These are phyloP conservation scores for Zoroaster sp. DNA, from an alignment of 53 echinoderm and acorn worm genomes.

Conservation along the genomic window DNA sequence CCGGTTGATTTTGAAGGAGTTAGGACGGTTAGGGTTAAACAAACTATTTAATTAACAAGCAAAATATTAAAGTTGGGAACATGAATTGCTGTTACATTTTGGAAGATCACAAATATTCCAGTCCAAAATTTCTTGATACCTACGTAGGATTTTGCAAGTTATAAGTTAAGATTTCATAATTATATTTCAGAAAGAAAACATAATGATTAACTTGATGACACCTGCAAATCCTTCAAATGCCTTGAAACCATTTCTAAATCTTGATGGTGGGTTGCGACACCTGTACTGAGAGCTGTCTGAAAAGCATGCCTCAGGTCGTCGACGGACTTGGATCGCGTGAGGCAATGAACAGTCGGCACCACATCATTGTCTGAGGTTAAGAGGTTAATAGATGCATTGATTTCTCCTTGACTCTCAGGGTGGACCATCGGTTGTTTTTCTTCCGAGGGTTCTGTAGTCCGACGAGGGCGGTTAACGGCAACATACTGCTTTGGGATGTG, in stretches of 20 bases:
- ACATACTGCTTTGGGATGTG: conserved; percentile 35
- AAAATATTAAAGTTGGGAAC: too few species aligned
- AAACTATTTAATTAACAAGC: too few species aligned
- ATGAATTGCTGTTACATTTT: too few species aligned
- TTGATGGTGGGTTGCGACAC: background rate
- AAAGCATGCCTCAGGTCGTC: conserved; percentile 54
- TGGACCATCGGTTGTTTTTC: background rate
- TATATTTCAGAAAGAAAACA: too few species aligned
- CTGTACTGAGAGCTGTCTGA: background rate
- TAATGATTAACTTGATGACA: conserved; percentile 5
- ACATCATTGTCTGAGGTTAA: background rate
- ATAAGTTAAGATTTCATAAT: too few species aligned
- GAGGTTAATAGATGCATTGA: background rate
- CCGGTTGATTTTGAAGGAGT: too few species aligned
- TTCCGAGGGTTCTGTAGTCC: conserved; percentile 22
- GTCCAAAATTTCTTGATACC: too few species aligned
- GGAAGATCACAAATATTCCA: too few species aligned
- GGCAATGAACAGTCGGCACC: conserved; percentile 2
- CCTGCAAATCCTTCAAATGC: conserved; percentile 50
- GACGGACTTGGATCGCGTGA: conserved; percentile 76
- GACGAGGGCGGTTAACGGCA: background rate
- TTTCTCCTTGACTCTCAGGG: background rate
- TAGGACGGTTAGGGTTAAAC: too few species aligned
- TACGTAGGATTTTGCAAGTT: too few species aligned
- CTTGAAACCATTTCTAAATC: conserved; percentile 54